phyloP scores from a whole-genome alignment of 2,113 vertebrate genomes.

The Blennius ocellaris region DNA sequence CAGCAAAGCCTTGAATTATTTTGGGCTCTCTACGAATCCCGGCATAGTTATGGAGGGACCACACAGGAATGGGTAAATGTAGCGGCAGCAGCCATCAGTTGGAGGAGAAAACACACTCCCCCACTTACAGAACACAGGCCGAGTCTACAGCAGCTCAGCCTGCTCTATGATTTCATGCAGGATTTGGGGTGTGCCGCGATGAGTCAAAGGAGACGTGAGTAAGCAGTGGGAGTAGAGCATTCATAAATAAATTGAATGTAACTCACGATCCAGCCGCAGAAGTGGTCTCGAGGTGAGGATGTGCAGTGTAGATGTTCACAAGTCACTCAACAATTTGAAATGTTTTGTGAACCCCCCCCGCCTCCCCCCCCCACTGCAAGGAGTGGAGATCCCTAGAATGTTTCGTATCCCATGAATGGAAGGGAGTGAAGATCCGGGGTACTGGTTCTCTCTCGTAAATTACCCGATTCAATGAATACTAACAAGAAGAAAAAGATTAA shows the following conservation, averaged over 20 bases:
- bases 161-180: conserved; percentile 68
- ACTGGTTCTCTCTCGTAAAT: no score
- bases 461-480: no score
- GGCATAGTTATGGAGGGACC: conserved; percentile 21
- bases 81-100: conserved; percentile 29
- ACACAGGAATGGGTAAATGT: conserved; percentile 29
- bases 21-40: conserved; percentile 22
- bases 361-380: no score
- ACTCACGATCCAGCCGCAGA: conserved; percentile 34
- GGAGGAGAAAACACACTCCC: conserved; percentile 36
- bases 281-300: conserved; percentile 2
- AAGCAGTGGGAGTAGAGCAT: conserved; percentile 50
- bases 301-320: not conserved
- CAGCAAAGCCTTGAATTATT: conserved; percentile 22
- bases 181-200: conserved; percentile 61
- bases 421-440: no score
- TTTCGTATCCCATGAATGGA: not conserved
- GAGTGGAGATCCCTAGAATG: not conserved
- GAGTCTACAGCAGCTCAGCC: conserved; percentile 30
- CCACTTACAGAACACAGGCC: conserved; percentile 31
- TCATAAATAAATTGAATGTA: conserved; percentile 63
- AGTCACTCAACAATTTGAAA: not conserved
- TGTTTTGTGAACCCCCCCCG: not conserved
- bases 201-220: conserved; percentile 66
- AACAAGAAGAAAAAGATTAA: no score